phyloP scores from a whole-genome alignment of 2,113 vertebrate genomes.

The Neofelis nebulosa region DNA sequence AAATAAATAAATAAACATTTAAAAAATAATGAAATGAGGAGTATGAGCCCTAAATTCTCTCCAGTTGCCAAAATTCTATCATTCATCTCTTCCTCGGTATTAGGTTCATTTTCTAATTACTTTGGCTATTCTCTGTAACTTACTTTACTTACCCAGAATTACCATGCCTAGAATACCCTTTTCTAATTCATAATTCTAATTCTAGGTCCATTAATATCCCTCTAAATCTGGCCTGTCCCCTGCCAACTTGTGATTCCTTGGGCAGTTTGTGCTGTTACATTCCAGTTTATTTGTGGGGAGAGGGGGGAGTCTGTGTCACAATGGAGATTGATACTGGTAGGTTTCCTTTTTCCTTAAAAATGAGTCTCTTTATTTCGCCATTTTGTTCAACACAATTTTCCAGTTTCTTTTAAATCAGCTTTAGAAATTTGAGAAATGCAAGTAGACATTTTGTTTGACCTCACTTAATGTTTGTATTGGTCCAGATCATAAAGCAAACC shows the following conservation, averaged over 20 bases:
- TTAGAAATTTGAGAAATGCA: neutral
- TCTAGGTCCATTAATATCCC: neutral
- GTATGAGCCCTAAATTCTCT: neutral
- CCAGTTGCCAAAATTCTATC: neutral
- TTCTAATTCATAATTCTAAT: neutral
- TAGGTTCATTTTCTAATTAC: neutral
- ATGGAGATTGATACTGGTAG: neutral
- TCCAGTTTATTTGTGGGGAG: neutral
- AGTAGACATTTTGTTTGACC: neutral
- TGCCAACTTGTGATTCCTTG: neutral
- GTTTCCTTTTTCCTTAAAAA: conserved; percentile 39
- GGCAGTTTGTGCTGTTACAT: neutral
- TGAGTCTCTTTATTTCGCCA: neutral
- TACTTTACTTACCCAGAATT: neutral
- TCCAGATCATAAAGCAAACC: conserved; percentile 19
- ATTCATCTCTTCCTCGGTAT: neutral
- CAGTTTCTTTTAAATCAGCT: conserved; percentile 3
- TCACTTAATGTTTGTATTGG: conserved; percentile 10
- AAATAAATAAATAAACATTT: too few relatives aligned
- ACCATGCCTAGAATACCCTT: neutral
- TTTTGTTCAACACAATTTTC: neutral
- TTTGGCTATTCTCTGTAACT: neutral
- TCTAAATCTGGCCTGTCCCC: neutral
- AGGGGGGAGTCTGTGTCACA: neutral
- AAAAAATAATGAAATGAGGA: neutral